These are phyloP conservation scores for Nudaria mundana DNA, from an alignment of 2,888 invertebrate genomes.

Conservation along the genomic window DNA sequence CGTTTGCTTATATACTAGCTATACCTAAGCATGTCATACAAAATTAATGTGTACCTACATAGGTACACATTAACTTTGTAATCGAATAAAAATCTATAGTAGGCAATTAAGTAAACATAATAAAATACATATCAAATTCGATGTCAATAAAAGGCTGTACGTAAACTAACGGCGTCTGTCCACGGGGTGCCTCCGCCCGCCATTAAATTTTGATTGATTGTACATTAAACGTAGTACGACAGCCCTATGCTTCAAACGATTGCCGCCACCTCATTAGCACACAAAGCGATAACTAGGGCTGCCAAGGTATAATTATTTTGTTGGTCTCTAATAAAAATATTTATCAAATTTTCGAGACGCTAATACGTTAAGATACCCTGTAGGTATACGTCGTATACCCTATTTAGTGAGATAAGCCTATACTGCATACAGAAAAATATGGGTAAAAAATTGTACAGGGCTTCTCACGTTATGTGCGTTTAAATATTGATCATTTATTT, in stretches of 20 bases:
- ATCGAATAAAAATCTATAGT: too few species aligned
- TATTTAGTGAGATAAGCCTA: too few species aligned
- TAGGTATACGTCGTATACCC: too few species aligned
- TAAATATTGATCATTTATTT: too few species aligned
- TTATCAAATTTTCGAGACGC: not conserved
- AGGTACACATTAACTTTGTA: too few species aligned
- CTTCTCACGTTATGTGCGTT: too few species aligned
- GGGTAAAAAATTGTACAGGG: too few species aligned
- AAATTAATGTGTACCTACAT: too few species aligned
- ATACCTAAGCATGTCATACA: too few species aligned
- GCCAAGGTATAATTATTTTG: slow-evolving; percentile 1
- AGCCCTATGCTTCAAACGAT: slow-evolving; percentile 53
- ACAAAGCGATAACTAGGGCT: slow-evolving; percentile 31
- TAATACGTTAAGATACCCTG: not conserved
- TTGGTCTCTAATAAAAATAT: not conserved
- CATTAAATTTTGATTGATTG: slow-evolving; percentile 61
- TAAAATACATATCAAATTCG: slow-evolving; percentile 30
- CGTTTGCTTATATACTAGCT: too few species aligned
- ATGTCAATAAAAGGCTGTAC: slow-evolving; percentile 35
- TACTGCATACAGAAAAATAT: too few species aligned
- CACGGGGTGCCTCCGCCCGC: slow-evolving; percentile 27
- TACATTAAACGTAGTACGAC: slow-evolving; percentile 45
- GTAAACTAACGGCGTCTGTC: slow-evolving; percentile 30
- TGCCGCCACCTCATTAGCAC: slow-evolving; percentile 49
- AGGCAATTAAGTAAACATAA: slow-evolving; percentile 22